Conservation (phyloP, 2,888 invertebrate species). For the Papilio elwesi region DNA sequence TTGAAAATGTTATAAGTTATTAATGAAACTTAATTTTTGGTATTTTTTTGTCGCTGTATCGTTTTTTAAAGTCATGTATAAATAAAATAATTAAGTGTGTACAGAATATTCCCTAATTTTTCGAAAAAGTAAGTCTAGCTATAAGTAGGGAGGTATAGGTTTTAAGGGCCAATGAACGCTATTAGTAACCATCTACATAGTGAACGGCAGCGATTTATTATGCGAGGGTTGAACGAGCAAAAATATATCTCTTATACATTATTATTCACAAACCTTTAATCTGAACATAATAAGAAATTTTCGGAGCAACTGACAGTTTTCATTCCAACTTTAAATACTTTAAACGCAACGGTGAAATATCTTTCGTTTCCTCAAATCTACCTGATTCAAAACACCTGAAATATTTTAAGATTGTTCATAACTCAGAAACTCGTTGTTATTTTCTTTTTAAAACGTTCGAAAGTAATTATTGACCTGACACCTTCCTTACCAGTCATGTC, state of each 20-base stretch:
- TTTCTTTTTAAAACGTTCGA: too few relatives aligned
- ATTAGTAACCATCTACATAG: constrained; percentile 49
- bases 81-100: too few relatives aligned
- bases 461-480: too few relatives aligned
- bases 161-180: constrained; percentile 29
- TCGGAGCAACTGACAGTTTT: background rate
- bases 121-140: background rate
- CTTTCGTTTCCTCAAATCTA: background rate
- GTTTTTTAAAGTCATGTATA: too few relatives aligned
- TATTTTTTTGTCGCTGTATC: background rate
- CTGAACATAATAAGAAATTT: too few relatives aligned
- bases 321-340: background rate
- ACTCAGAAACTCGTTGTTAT: too few relatives aligned
- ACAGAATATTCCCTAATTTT: background rate
- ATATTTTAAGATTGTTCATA: too few relatives aligned
- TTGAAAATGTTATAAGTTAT: background rate
- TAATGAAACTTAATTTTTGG: background rate
- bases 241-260: constrained; percentile 74
- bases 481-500: too few relatives aligned
- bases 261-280: constrained; percentile 21
- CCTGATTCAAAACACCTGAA: background rate
- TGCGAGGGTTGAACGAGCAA: constrained; percentile 78
- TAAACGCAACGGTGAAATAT: background rate
- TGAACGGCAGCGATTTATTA: constrained; percentile 52
- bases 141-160: constrained; percentile 40